phyloP scores from a whole-genome alignment of 2,113 vertebrate genomes.

The pig (Sus scrofa) region DNA sequence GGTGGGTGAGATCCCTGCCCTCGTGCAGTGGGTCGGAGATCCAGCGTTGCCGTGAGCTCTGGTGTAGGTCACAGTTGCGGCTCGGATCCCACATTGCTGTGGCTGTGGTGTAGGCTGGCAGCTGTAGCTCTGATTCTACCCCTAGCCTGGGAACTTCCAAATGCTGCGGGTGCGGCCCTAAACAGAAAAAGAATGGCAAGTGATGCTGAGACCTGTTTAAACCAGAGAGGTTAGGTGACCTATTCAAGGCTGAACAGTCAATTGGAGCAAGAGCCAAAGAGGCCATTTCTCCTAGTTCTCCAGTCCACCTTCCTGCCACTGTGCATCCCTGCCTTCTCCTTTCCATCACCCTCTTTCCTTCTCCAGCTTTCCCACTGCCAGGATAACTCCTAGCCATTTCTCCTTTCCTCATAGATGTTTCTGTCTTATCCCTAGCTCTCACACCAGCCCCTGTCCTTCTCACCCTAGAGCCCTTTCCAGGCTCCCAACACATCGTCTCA shows the following conservation, averaged over 20 bases:
- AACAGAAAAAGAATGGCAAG: too few species aligned
- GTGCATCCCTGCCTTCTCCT: neutral
- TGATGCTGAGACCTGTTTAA: neutral
- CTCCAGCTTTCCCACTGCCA: neutral
- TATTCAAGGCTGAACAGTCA: neutral
- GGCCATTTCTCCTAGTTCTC: too few species aligned
- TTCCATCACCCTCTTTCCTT: neutral
- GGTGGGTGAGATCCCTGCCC: neutral
- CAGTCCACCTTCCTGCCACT: neutral
- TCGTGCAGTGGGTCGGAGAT: too few species aligned
- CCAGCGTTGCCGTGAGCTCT: too few species aligned
- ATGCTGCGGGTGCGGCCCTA: too few species aligned
- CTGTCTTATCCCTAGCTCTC: neutral
- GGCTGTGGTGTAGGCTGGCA: too few species aligned
- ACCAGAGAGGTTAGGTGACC: neutral
- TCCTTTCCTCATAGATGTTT: neutral
- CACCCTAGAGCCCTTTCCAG: neutral
- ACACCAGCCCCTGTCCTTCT: neutral
- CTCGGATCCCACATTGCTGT: too few species aligned
- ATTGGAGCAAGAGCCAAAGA: neutral
- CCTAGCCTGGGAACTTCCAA: too few species aligned
- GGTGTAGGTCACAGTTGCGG: too few species aligned
- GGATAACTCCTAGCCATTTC: neutral
- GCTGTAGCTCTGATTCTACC: too few species aligned
- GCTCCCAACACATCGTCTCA: neutral